Conservation (phyloP, 1,140 invertebrate species). For the Sarcophaga bullata region DNA sequence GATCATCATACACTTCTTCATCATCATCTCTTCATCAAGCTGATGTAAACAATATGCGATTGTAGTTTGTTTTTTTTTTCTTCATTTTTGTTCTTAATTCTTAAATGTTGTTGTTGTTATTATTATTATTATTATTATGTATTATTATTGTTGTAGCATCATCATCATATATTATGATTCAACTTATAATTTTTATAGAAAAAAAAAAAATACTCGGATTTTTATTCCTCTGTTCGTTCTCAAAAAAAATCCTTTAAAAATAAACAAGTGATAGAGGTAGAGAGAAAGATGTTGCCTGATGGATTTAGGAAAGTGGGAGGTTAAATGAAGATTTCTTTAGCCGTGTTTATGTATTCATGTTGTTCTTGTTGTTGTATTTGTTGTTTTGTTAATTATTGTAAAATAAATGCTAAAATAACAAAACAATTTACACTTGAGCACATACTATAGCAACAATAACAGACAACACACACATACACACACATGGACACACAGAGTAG, state of each 20-base stretch:
- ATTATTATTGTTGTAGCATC: conserved; percentile 7
- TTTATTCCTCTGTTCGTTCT: background rate
- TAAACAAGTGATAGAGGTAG: no score
- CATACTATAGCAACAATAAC: background rate
- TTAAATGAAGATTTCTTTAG: no score
- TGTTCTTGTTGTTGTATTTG: background rate
- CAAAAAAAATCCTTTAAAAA: no score
- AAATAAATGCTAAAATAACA: conserved; percentile 9
- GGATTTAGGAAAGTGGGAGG: no score
- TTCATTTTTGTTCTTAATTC: background rate
- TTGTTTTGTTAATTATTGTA: conserved; percentile 6
- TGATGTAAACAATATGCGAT: conserved; percentile 18
- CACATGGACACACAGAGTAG: no score
- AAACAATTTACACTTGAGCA: background rate
- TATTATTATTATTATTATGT: background rate
- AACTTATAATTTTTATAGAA: conserved; percentile 13
- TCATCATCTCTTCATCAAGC: conserved; percentile 12
- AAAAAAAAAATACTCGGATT: background rate
- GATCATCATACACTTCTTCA: conserved; percentile 21
- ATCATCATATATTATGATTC: conserved; percentile 20
- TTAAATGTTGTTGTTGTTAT: background rate
- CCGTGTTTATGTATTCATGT: no score
- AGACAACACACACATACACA: background rate
- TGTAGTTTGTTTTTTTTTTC: background rate
- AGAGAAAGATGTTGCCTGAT: no score